These are phyloP conservation scores for Hemiprocne comata DNA, from an alignment of 2,113 vertebrate species.

Conservation along the genomic window DNA sequence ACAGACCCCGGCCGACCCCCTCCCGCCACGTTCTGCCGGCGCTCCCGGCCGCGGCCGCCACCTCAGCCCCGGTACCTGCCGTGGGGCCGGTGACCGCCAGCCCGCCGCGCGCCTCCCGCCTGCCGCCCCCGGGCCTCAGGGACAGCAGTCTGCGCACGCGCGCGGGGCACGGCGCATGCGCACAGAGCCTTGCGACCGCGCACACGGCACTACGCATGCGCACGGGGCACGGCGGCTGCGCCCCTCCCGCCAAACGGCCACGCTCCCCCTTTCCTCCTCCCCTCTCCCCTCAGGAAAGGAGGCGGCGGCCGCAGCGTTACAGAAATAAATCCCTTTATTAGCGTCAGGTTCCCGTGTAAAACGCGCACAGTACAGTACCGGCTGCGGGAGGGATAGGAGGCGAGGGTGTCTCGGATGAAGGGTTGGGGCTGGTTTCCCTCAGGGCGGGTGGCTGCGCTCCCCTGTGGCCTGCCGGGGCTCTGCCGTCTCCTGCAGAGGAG, in stretches of 20 bases:
- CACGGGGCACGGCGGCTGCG: background rate
- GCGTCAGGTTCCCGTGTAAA: slow-evolving; percentile 78
- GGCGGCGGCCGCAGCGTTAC: slow-evolving; percentile 45
- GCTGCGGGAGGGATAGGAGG: slow-evolving; percentile 69
- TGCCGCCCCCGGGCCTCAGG: background rate
- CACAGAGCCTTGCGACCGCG: too few relatives aligned
- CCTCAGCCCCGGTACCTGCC: background rate
- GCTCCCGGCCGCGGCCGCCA: too few relatives aligned
- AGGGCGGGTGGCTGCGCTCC: too few relatives aligned
- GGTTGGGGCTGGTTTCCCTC: slow-evolving; percentile 30
- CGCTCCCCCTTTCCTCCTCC: background rate
- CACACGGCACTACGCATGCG: background rate
- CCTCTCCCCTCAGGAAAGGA: background rate
- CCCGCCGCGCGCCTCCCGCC: background rate
- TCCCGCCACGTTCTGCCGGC: too few relatives aligned
- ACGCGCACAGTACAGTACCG: slow-evolving; percentile 80
- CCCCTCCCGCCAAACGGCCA: too few relatives aligned
- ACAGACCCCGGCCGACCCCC: too few relatives aligned
- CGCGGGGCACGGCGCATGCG: too few relatives aligned
- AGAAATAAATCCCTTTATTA: slow-evolving; percentile 80
- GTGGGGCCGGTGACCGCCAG: background rate
- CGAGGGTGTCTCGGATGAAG: too few relatives aligned
- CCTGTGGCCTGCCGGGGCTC: background rate
- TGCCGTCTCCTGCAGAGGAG: too few relatives aligned
- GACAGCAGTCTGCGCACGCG: too few relatives aligned